Conservation (phyloP, 2,113 vertebrate genomes). For the Scomber japonicus region DNA sequence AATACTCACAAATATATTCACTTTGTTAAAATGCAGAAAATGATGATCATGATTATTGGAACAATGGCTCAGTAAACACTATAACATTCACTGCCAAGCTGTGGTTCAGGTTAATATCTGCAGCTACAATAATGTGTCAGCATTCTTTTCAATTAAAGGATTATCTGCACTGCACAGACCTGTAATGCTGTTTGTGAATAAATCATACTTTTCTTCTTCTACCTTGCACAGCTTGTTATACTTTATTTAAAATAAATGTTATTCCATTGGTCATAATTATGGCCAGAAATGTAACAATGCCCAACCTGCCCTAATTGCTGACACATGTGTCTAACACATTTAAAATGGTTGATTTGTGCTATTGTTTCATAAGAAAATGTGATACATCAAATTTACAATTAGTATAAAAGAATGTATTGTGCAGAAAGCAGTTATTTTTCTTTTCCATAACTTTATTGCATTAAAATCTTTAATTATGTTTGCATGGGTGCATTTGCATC, state of each 20-base stretch:
- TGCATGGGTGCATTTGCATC: constrained; percentile 11
- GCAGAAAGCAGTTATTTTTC: constrained; percentile 8
- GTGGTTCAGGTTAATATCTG: constrained; percentile 10
- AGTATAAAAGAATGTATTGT: constrained; percentile 4
- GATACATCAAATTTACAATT: constrained; percentile 15
- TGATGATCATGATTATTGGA: constrained; percentile 8
- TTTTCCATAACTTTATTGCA: constrained; percentile 7
- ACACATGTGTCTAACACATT: constrained; percentile 27
- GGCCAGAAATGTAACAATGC: constrained; percentile 10
- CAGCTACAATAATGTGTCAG: constrained; percentile 18
- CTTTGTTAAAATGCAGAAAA: constrained; percentile 18
- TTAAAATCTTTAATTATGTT: constrained; percentile 14
- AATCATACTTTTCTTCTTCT: constrained; percentile 3
- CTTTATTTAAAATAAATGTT: neutral
- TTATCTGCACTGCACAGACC: neutral
- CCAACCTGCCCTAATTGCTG: constrained; percentile 11
- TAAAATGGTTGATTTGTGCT: neutral
- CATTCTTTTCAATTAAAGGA: constrained; percentile 2
- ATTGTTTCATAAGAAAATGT: constrained; percentile 29
- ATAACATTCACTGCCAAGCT: neutral
- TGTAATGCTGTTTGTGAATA: neutral
- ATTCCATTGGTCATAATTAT: constrained; percentile 5
- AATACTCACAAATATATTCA: constrained; percentile 15
- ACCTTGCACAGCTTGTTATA: neutral
- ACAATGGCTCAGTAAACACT: constrained; percentile 14